Conservation (phyloP, 2,888 invertebrate genomes). For the Thereva unica region DNA sequence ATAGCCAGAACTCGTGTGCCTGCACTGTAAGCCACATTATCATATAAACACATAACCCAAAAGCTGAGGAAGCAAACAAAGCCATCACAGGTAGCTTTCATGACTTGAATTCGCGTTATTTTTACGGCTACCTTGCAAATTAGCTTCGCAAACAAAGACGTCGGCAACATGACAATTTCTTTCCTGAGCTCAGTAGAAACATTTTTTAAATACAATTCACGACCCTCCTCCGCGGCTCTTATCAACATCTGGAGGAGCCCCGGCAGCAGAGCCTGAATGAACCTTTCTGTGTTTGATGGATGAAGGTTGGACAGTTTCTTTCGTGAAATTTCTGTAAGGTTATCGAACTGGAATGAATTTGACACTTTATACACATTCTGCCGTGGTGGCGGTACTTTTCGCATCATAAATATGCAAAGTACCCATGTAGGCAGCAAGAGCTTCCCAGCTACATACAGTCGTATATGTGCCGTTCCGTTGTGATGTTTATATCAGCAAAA, state of each 20-base stretch:
- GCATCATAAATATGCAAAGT: conserved; percentile 1
- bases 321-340: conserved; percentile 6
- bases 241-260: neutral
- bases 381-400: neutral
- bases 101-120: no score
- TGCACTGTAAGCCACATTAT: no score
- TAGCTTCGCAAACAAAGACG: neutral
- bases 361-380: neutral
- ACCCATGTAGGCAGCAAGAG: no score
- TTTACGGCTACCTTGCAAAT: conserved; percentile 7
- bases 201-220: no score
- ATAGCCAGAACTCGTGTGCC: no score
- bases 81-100: no score
- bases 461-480: no score
- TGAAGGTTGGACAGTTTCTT: conserved; percentile 11
- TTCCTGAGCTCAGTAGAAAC: no score
- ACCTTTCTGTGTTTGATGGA: conserved; percentile 17
- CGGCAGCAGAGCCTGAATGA: neutral
- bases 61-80: no score
- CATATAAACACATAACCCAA: no score
- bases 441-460: no score
- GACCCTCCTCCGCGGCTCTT: neutral
- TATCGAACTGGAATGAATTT: neutral
- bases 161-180: conserved; percentile 12
- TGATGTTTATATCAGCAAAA: no score